Percentiles rank a stretch among this genome's conserved stretches.
Evolutionary conservation across 2,113 vertebrate species (phyloP).

Genomic region (Gasterosteus nipponicus): DNA sequence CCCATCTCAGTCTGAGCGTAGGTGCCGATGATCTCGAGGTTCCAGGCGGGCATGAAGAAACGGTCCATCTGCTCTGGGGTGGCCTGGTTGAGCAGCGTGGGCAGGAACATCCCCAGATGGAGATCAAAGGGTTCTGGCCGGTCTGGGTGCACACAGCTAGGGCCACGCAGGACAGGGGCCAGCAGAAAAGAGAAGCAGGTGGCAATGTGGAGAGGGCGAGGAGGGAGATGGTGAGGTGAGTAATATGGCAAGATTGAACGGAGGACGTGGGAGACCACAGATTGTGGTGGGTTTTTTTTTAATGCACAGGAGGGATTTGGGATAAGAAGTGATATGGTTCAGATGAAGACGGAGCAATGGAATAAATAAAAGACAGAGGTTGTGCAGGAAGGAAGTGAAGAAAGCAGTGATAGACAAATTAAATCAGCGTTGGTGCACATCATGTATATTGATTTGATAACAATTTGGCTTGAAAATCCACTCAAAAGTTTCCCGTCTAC

Average conservation of each 20-base stretch:
- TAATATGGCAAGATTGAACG: not conserved
- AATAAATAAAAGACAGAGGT: not conserved
- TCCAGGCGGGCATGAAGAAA: conserved; percentile 98
- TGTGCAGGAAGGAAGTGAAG: conserved; percentile 7
- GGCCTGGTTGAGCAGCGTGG: conserved; percentile 96
- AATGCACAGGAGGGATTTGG: conserved; percentile 39
- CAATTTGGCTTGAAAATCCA: not conserved
- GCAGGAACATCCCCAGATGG: conserved; percentile 98
- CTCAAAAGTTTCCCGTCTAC: not conserved
- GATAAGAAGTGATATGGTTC: conserved; percentile 5
- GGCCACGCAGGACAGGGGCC: conserved; percentile 52
- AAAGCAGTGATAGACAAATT: conserved; percentile 67
- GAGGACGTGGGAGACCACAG: not conserved
- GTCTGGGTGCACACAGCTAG: conserved; percentile 89
- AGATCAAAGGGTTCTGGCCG: conserved; percentile 94
- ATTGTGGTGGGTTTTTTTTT: not conserved
- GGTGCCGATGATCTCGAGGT: conserved; percentile 98
- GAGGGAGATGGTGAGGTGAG: not conserved
- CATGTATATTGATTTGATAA: conserved; percentile 53
- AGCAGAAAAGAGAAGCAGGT: conserved; percentile 29
- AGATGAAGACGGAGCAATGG: not conserved
- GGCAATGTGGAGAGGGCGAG: conserved; percentile 23
- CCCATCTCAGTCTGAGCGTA: conserved; percentile 99
- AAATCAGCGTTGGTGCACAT: conserved; percentile 59
- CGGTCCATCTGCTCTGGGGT: conserved; percentile 93